Percentiles rank a stretch among this genome's conserved stretches.
Evolutionary conservation across 2,888 invertebrate genomes (phyloP).

Genomic region (Eupithecia subfuscata): DNA sequence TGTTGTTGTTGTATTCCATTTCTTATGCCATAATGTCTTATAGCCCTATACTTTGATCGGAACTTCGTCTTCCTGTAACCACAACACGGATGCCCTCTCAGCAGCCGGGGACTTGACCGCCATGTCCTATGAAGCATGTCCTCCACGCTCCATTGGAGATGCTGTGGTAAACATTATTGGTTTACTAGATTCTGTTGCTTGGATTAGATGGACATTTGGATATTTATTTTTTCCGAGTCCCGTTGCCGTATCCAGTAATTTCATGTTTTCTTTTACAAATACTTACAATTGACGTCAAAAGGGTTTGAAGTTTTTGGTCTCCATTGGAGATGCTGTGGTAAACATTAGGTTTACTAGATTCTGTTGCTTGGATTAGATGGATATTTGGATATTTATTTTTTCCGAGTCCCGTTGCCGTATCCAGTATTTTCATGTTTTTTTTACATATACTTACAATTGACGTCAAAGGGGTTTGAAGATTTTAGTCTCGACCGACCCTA

Average conservation of each 20-base stretch:
- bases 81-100: background rate
- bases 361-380: background rate
- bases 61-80: background rate
- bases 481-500: too few species aligned
- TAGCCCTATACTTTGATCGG: background rate
- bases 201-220: background rate
- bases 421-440: background rate
- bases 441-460: background rate
- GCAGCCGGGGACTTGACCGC: background rate
- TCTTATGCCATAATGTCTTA: background rate
- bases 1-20: too few species aligned
- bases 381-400: background rate
- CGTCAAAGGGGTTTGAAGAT: too few species aligned
- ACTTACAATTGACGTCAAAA: too few species aligned
- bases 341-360: background rate
- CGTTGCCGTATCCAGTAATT: background rate
- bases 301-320: too few species aligned
- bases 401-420: background rate
- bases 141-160: conserved; percentile 14
- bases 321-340: conserved; percentile 6
- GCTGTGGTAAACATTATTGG: conserved; percentile 5
- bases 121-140: conserved; percentile 15
- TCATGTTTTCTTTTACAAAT: background rate
- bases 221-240: background rate
- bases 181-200: background rate